Base-by-base conservation (phyloP, 2,797 vertebrate species). In the Epinephelus malabaricus region DNA sequence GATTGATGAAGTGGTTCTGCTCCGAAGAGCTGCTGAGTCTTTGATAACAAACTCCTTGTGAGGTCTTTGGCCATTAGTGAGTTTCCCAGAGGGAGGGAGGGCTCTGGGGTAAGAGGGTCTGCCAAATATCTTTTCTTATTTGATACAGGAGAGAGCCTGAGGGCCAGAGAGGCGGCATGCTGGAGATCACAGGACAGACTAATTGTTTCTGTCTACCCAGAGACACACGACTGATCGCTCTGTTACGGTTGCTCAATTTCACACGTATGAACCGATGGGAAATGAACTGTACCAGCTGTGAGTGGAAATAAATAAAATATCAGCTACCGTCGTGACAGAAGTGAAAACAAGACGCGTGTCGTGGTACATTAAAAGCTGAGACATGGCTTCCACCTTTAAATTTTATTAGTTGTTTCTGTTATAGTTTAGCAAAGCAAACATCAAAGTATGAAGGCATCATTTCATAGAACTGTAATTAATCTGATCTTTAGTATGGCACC, bases 341-440 rank as follows among this genome's bases (percentile, higher is more conserved):
- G 17, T 19, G 63, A 78, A 78, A 77, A 73, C 70, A 86, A 70
- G 54, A 80, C 13, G 14, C 40, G 63, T 8, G 40, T 68, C 30
- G 27, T 46, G 50, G 10, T 25, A 83, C 75, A 88, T 66, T 54
- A 65, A 84, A 79, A 86, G 73, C 76, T 68, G 85, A 92, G 88
- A 88, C 92, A 65, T 74, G 82, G 82, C 74, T 86, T 92, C 88
- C 86, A 91, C 82, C 91, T 92, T 70, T 88, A 90, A 90, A 91
- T 89, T 96, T 96, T 96, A 95, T 95, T 95, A 91, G 90, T 94
- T 84, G 80, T 95, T 95, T 95, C 89, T 91, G 79, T 95, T 94
- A 94, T 94, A 94, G 91, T 96, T 96, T 96, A 97, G 97, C 97
- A 97, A 98, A 97, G 97, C 97, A 97, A 97, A 97, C 95, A 96